Evolutionary conservation across 2,888 invertebrate genomes (phyloP).

Genomic region (Trachelus stipa): DNA sequence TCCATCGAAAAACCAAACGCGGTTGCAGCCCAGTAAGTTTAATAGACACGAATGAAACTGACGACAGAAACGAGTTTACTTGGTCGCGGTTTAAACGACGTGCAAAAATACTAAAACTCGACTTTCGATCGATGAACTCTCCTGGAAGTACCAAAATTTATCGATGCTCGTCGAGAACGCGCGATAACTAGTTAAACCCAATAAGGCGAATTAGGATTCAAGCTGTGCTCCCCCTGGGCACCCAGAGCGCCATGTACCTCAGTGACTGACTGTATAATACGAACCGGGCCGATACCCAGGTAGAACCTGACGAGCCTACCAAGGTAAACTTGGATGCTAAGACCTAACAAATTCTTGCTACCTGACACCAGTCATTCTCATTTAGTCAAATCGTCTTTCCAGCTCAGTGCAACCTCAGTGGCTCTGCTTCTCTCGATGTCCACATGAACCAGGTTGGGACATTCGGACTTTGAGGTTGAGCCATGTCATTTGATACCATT

Average conservation of each 20-base stretch:
- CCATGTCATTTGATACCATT: too few relatives aligned
- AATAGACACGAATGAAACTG: neutral
- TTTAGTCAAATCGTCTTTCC: neutral
- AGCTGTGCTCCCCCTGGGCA: conserved; percentile 40
- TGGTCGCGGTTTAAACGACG: neutral
- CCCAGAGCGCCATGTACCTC: conserved; percentile 28
- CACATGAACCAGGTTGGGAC: too few relatives aligned
- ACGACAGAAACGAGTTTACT: neutral
- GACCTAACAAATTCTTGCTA: neutral
- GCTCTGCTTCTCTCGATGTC: too few relatives aligned
- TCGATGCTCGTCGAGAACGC: conserved; percentile 5
- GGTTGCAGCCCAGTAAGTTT: neutral
- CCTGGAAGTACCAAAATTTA: neutral
- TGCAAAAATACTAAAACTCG: neutral
- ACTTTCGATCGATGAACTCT: neutral
- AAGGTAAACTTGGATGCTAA: conserved; percentile 30
- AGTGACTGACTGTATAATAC: conserved; percentile 31
- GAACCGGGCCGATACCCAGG: conserved; percentile 28
- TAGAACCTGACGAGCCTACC: conserved; percentile 50
- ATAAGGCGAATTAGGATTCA: conserved; percentile 54
- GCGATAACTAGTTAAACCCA: conserved; percentile 47
- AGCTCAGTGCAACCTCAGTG: neutral
- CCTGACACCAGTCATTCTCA: conserved; percentile 5
- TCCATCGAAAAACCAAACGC: neutral
- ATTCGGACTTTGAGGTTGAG: too few relatives aligned